Base-by-base conservation (phyloP, 2,888 invertebrate species). In the Cosmorhoe ocellata region DNA sequence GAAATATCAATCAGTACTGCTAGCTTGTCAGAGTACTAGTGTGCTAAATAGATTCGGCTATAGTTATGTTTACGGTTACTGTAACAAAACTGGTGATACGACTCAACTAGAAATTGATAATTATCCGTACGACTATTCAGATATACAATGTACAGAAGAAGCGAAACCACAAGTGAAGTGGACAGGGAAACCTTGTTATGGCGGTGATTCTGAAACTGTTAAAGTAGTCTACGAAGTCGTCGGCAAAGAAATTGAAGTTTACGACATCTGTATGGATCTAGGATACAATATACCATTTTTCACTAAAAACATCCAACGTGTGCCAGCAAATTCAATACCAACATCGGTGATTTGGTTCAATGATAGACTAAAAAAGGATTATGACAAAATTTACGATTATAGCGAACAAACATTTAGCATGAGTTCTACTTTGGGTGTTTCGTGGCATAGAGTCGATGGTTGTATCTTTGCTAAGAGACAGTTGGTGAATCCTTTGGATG, bases 401-500 rank as follows among this genome's bases (percentile, higher is more conserved):
- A 11, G 45, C 0, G 39, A 27, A 8, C 80, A 81, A 57, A 58
- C 44, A 1, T 37, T 44, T 0, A 41, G 30, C 0, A 70, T 78
- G 0, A 30, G 40, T 5, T 3, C 24, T 1, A 9, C 3, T 2
- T 36, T 53, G 26, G 11, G 46, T 4, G n/a, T n/a, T 14, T 8
- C 7, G 22, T 53, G 71, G 14, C 67, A 67, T 28, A 40, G 3
- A 1, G 10, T 14, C 1, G 67, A 74, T 31, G 47, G 54, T 2
- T 84, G 82, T 44, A 78, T 82, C 43, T 84, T 75, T 51, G 60
- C 49, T 3, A 72, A 64, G 40, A 66, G 74, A 33, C 80, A 77
- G 44, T 61, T 84, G 10, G 72, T 84, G 1, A 78, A 57, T 56
- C 56, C 80, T 1, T 63, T 43, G n/a, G 76, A 82, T 50, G 65